Base-by-base conservation (phyloP, 1,140 invertebrate species). In the Delia radicum region DNA sequence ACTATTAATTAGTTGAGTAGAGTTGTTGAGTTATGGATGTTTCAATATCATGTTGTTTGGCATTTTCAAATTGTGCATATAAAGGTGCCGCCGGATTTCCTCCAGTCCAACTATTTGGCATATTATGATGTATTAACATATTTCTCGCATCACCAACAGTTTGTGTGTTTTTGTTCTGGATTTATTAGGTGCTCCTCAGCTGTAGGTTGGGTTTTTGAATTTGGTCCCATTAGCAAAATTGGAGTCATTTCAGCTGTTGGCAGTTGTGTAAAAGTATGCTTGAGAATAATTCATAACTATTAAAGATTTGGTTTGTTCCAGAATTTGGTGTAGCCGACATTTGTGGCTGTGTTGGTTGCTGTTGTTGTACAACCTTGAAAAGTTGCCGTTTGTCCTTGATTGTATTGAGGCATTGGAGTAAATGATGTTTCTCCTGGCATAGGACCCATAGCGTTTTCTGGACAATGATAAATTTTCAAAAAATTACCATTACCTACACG, bases 61-160 rank as follows among this genome's bases (percentile, higher is more conserved):
- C 87, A 21, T n/a, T 89, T 12, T 92, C 93, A 87, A 95, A 94
- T 7, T 93, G 93, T 75, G 91, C 92, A 81, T 94, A 95, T n/a
- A 33, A 24, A 7, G 92, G 93, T 2, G 93, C 93, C 71, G 93
- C 92, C n/a, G 91, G 90, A 83, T 94, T 94, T 4, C 21, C 21
- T 12, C 92, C 93, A 7, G 90, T 90, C 93, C 93, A 94, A n/a
- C 92, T 94, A n/a, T 92, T 92, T 12, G 94, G 90, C 18, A 94
- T 87, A 86, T 94, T 93, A 77, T 94, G 93, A 67, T 18, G 91
- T 90, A 94, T 91, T 62, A 89, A 80, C 75, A 83, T 78, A 76
- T 85, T 85, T 15, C 37, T 73, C 1, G 80, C 78, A 29, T 74
- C 78, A 71, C 73, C 77, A 72, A 77, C 80, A 1, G 71, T 83